Evolutionary conservation across 2,113 vertebrate species (phyloP), one percentile per base, ranked within the genome.

Genomic region (Empidonax alnorum): DNA sequence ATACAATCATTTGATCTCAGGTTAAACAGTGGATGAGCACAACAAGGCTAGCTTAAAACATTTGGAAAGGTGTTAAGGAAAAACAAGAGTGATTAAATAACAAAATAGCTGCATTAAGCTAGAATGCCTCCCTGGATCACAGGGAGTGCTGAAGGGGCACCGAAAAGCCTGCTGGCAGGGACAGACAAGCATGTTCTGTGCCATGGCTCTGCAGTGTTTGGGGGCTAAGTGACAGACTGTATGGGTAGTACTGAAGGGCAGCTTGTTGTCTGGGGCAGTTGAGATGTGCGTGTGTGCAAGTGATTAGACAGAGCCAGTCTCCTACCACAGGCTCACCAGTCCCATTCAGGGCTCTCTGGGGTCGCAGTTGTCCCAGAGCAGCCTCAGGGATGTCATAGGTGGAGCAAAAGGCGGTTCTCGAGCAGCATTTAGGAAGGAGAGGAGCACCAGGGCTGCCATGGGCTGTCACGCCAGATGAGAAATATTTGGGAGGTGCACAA

Each of bases 21-120:
- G 88, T 96, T 93, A 88, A 93, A 95, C 35, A 59, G 56, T 37
- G 79, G 63, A 84, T 85, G 69, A 95, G 17, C 75, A 52, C 67
- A 84, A 96, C 94, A 94, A 96, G 79, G 47, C 50, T 55, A 90
- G 84, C 79, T 96, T 95, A 92, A 95, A 95, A 96, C 82, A 41
- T 95, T 94, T 95, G 83, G 88, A 65, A 75, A 92, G 94, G 79
- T 92, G 92, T 96, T 92, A 90, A 77, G 72, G 90, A 91, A 95
- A 95, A 86, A 77, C 67, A 77, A 74, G 55, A 3, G 6, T 52
- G 87, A 91, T 95, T 96, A 91, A 93, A 65, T 28, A 73, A 90
- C 82, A 95, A 77, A 96, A 80, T 35, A 96, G 82, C 85, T 73
- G 84, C 84, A 79, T 87, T 91, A 94, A 76, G 50, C 31, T 53